Evolutionary conservation across 2,888 invertebrate genomes (phyloP), one percentile per base, ranked within the genome.

Genomic region (Drosophila neonasuta): DNA sequence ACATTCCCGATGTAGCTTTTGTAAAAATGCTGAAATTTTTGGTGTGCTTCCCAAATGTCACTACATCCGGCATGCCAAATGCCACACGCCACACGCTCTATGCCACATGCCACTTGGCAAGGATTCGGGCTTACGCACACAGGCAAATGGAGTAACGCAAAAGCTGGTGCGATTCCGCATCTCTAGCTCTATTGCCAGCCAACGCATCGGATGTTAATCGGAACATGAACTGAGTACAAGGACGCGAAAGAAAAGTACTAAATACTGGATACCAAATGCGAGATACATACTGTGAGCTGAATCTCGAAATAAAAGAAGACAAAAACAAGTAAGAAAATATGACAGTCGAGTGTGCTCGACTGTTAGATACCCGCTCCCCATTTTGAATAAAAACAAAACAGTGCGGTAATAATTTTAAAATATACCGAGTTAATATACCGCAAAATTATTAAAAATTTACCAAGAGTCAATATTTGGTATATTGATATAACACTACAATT

Each of bases 61-160:
- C 77, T 68, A 83, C 78, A 83, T 86, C 86, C 86, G 81, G 74
- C 66, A 75, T 68, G 83, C 80, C 80, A 72, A 75, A 77, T 77
- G 77, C 36, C 36, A 36, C n/a, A 36, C 34, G 34, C 34, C 9
- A 32, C 10, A 32, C 32, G 32, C 70, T 71, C 68, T 74, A 74
- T 77, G 77, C 70, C 74, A 69, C 77, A 77, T 77, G 77, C 72
- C 76, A 79, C 68, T 77, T 77, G 79, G 76, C 74, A 77, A 50
- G 44, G 67, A 51, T 57, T 67, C 66, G 44, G 55, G 55, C 58
- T 64, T 67, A 73, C 65, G 50, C 62, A 50, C 50, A 73, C n/a
- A 41, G 51, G 20, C 44, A 56, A 45, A 50, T 57, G 41, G 46
- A 4, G 29, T 17, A 32, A n/a, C 6, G 24, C 58, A 55, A 30